Percentiles rank a stretch among this genome's conserved stretches.
Evolutionary conservation across 2,113 vertebrate species (phyloP).

Genomic region (Phyllopteryx taeniolatus): DNA sequence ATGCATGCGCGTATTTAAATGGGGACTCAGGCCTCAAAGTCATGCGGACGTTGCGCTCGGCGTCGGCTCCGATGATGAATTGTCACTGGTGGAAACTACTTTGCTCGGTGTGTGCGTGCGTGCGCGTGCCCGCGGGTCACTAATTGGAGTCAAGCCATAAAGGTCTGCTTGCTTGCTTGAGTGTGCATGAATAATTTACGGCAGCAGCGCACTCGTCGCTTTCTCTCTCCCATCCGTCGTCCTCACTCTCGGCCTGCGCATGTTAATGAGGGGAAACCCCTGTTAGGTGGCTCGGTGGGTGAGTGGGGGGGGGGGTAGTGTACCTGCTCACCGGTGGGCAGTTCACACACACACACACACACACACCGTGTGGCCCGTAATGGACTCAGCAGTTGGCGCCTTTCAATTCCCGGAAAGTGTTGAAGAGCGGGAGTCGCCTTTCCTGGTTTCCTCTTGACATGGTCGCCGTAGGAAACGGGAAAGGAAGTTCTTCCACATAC

Average conservation of each 20-base stretch:
- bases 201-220: slow-evolving; percentile 7
- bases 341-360: slow-evolving; percentile 19
- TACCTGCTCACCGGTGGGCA: slow-evolving; percentile 13
- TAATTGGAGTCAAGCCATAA: slow-evolving; percentile 57
- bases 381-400: background rate
- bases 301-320: background rate
- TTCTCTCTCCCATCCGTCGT: slow-evolving; percentile 2
- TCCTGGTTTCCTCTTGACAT: slow-evolving; percentile 37
- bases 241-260: background rate
- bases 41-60: background rate
- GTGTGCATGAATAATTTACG: slow-evolving; percentile 64
- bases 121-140: slow-evolving; percentile 29
- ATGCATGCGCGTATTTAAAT: background rate
- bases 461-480: slow-evolving; percentile 43
- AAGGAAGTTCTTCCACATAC: slow-evolving; percentile 42
- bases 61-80: slow-evolving; percentile 13
- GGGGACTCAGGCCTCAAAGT: background rate
- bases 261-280: slow-evolving; percentile 32
- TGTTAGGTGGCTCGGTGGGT: background rate
- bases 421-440: slow-evolving; percentile 20
- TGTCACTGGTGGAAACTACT: slow-evolving; percentile 28
- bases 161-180: slow-evolving; percentile 39
- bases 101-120: slow-evolving; percentile 8
- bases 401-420: slow-evolving; percentile 53
- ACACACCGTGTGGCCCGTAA: background rate